Percentiles rank a stretch among this genome's conserved stretches.
Conservation (phyloP, 2,797 vertebrate genomes). For the Sebastes oblongus region DNA sequence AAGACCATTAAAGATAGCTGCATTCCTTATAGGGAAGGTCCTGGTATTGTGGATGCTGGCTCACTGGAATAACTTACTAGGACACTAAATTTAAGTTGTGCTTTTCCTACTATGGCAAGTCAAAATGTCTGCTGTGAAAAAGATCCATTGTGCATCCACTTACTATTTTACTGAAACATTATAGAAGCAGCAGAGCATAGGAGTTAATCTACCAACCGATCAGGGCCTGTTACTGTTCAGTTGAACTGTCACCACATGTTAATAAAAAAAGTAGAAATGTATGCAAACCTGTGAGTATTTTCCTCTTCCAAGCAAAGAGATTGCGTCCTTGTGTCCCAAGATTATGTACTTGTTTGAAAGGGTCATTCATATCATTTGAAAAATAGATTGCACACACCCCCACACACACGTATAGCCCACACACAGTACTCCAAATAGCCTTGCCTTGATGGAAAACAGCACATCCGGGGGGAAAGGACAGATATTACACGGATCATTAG, state of each 20-base stretch:
- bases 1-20: no score
- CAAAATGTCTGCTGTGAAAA: no score
- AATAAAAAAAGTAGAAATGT: background rate
- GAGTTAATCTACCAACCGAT: background rate
- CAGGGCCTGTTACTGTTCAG: background rate
- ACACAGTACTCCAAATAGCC: slow-evolving; percentile 75
- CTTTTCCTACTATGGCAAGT: background rate
- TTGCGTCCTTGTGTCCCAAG: slow-evolving; percentile 34
- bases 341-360: slow-evolving; percentile 57
- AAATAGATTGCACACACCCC: slow-evolving; percentile 30
- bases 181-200: background rate
- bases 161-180: background rate
- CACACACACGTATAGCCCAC: background rate
- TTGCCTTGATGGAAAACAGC: slow-evolving; percentile 75
- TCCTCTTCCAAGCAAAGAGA: background rate
- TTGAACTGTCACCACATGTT: background rate
- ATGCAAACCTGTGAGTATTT: background rate
- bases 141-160: background rate
- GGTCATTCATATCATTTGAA: slow-evolving; percentile 84
- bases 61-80: background rate
- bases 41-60: background rate
- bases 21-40: no score
- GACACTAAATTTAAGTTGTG: fast-evolving
- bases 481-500: slow-evolving; percentile 93
- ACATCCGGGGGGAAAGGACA: slow-evolving; percentile 73